These are phyloP conservation scores for Dasyurus viverrinus DNA, from an alignment of 2,113 vertebrate species.

Conservation along the genomic window DNA sequence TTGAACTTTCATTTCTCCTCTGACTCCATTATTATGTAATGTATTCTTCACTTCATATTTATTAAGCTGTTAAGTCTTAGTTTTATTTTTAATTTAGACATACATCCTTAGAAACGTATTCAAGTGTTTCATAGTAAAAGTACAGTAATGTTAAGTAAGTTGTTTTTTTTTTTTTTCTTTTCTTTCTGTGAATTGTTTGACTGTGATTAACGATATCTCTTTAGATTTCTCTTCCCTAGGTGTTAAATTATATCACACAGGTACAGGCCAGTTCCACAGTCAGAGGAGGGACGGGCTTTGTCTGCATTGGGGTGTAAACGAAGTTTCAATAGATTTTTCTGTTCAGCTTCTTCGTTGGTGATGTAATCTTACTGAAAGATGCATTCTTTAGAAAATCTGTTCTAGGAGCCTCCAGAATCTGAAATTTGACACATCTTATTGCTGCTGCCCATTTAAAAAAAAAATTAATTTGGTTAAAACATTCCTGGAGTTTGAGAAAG, in stretches of 20 bases:
- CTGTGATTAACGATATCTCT: slow-evolving; percentile 99
- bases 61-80: slow-evolving; percentile 92
- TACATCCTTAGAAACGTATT: slow-evolving; percentile 89
- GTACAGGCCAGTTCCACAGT: slow-evolving; percentile 96
- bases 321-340: slow-evolving; percentile 89
- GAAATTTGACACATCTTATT: slow-evolving; percentile 66
- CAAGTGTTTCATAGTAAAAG: slow-evolving; percentile 92
- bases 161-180: slow-evolving; percentile 84
- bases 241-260: slow-evolving; percentile 98
- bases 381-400: slow-evolving; percentile 63
- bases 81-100: slow-evolving; percentile 88
- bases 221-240: slow-evolving; percentile 99
- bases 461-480: slow-evolving; percentile 58
- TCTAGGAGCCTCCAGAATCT: slow-evolving; percentile 63
- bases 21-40: slow-evolving; percentile 84
- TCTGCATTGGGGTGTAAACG: slow-evolving; percentile 91
- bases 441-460: slow-evolving; percentile 57
- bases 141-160: slow-evolving; percentile 98
- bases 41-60: slow-evolving; percentile 84
- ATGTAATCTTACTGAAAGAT: slow-evolving; percentile 73
- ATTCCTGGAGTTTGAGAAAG: slow-evolving; percentile 68
- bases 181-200: slow-evolving; percentile 96
- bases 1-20: slow-evolving; percentile 86
- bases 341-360: slow-evolving; percentile 67
- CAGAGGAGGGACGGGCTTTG: slow-evolving; percentile 85